A percentile compares a stretch with the other conserved stretches of the same genome.
Conservation (phyloP, 1,140 invertebrate genomes). For the Anoplolepis gracilipes region DNA sequence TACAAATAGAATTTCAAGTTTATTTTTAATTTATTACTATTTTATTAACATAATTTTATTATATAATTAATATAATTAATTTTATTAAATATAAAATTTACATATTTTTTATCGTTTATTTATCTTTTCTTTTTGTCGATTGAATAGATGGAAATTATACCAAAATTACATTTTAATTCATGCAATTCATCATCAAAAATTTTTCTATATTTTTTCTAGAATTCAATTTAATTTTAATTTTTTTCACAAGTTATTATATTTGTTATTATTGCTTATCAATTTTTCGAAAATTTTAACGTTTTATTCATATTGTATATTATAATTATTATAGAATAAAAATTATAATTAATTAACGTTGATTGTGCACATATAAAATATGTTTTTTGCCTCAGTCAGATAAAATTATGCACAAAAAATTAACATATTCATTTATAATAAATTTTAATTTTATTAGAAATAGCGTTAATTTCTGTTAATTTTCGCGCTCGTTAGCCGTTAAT, state of each 20-base stretch:
- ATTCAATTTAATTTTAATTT: background rate
- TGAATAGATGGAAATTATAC: background rate
- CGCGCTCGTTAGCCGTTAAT: background rate
- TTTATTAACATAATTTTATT: too few relatives aligned
- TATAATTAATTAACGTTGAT: background rate
- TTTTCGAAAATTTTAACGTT: background rate
- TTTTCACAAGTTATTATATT: background rate
- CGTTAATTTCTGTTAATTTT: background rate
- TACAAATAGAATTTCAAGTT: background rate
- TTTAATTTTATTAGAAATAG: background rate
- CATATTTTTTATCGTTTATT: constrained; percentile 1
- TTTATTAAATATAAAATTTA: background rate
- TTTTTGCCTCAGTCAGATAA: background rate
- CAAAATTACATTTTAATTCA: background rate
- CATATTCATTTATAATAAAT: background rate
- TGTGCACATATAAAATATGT: too few relatives aligned
- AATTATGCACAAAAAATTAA: background rate
- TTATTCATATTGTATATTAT: background rate
- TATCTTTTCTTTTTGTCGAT: background rate
- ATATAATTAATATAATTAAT: too few relatives aligned
- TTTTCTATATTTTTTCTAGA: background rate
- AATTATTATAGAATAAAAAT: background rate
- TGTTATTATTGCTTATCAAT: background rate
- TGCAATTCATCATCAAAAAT: constrained; percentile 1
- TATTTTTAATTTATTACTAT: background rate